phyloP scores from a whole-genome alignment of 2,113 vertebrate genomes.

The Rhynchomys soricoides region DNA sequence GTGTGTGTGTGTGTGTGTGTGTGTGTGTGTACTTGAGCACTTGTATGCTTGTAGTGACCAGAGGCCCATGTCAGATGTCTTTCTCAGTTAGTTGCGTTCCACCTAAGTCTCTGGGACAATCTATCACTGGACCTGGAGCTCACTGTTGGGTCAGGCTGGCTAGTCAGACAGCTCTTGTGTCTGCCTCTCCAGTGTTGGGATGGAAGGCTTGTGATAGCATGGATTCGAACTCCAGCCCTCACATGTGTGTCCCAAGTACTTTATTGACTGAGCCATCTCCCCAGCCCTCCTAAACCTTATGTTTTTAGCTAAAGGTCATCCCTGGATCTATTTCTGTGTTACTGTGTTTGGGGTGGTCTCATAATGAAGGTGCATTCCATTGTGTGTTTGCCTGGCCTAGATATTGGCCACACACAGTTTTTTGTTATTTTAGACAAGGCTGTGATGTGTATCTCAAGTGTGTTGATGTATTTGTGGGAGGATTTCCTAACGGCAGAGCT shows the following conservation, averaged over 20 bases:
- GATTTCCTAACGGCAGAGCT: conserved; percentile 53
- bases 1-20: background rate
- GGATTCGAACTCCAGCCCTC: background rate
- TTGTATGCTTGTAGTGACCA: background rate
- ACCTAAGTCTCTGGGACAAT: background rate
- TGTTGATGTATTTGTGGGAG: conserved; percentile 8
- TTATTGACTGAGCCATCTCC: background rate
- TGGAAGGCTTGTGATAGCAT: background rate
- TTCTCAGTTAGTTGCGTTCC: background rate
- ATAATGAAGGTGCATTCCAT: background rate
- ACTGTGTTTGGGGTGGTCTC: background rate
- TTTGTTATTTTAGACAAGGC: conserved; percentile 11
- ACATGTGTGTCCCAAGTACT: background rate
- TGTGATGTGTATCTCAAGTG: background rate
- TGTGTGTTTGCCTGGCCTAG: background rate
- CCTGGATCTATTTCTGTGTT: background rate
- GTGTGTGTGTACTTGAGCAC: background rate
- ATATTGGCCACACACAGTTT: background rate
- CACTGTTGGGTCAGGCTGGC: background rate
- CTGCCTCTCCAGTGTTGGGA: background rate
- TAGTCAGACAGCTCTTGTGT: background rate
- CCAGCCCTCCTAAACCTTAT: background rate
- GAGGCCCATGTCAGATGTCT: background rate
- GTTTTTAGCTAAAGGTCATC: conserved; percentile 52
- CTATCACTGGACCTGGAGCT: background rate